Base-by-base conservation (phyloP, 2,888 invertebrate genomes). In the Campopleginae sp. region DNA sequence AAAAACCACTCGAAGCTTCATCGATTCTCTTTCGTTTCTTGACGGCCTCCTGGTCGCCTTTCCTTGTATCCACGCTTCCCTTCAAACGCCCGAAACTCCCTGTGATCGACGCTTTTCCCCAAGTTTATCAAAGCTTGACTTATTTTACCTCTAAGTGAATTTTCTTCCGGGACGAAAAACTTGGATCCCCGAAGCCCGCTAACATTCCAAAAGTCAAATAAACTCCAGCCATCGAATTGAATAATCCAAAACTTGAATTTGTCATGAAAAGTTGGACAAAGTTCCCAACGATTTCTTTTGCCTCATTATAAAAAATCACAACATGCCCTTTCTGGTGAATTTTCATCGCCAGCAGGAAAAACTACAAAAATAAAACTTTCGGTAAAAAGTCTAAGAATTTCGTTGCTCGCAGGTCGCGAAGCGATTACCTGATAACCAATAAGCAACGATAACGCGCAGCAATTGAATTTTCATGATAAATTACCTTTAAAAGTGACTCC, bases 1-100 rank as follows among this genome's bases (percentile, higher is more conserved):
- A 58, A 58, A 58, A 58, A 58, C 58, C 58, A 58, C 58, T 58
- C 58, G 58, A 58, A 23, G 58, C 58, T 23, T 14, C 14, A 58
- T 58, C 58, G 58, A 58, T 58, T 58, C 58, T 58, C 58, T 58
- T 58, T 27, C 27, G 1, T 27, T 58, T 58, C 58, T 27, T 27
- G 27, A 58, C 27, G 14, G 27, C 58, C 14, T 27, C 27, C 27
- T 58, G 27, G 27, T 14, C 58, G 58, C 23, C 58, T n/a, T 27
- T 27, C 14, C 58, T 27, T 23, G 58, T 58, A 58, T 58, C 1
- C 58, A 58, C 58, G 12, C 1, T 58, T 27, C 27, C 27, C 27
- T 58, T 27, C 27, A 58, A 58, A 58, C 27, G 5, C 27, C 27
- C 27, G 14, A 58, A 58, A 58, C 58, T 27, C 58, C 27, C 7